A percentile compares a stretch with the other conserved stretches of the same genome.
Conservation (phyloP, 1,140 invertebrate species). For the Chymomyza costata region DNA sequence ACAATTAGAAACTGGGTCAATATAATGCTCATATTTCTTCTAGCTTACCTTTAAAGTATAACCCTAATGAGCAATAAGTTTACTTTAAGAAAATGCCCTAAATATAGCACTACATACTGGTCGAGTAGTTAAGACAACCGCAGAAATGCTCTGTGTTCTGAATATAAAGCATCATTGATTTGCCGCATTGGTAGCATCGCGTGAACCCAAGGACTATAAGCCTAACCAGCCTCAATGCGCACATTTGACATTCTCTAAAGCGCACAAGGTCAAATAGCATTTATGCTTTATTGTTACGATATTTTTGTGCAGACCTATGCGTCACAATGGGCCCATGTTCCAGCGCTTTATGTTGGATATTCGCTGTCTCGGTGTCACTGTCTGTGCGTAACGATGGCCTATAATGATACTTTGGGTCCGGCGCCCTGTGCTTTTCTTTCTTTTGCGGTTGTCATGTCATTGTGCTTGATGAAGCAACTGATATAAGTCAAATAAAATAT, state of each 20-base stretch:
- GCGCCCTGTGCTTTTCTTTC: background rate
- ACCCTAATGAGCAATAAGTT: slow-evolving; percentile 11
- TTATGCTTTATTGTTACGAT: slow-evolving; percentile 48
- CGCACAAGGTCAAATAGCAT: slow-evolving; percentile 54
- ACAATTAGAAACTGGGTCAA: slow-evolving; percentile 42
- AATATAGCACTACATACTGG: slow-evolving; percentile 2
- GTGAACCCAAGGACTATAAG: too few species aligned
- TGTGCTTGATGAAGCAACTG: too few species aligned
- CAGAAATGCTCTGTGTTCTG: too few species aligned
- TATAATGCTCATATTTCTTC: slow-evolving; percentile 1
- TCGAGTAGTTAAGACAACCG: slow-evolving; percentile 6
- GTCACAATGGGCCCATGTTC: slow-evolving; percentile 6
- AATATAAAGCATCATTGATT: too few species aligned
- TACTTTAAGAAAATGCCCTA: slow-evolving; percentile 5
- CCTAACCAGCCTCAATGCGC: background rate
- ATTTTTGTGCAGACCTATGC: slow-evolving; percentile 6
- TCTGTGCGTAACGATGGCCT: background rate
- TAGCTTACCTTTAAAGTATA: background rate
- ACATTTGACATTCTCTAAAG: slow-evolving; percentile 44
- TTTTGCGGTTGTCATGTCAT: background rate
- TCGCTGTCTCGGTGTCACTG: background rate
- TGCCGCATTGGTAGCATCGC: too few species aligned
- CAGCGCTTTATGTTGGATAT: slow-evolving; percentile 10
- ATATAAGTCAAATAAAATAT: too few species aligned
- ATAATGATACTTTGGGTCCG: background rate